Conservation (phyloP, 1,140 invertebrate species). For the Ctenoplectra terminalis region DNA sequence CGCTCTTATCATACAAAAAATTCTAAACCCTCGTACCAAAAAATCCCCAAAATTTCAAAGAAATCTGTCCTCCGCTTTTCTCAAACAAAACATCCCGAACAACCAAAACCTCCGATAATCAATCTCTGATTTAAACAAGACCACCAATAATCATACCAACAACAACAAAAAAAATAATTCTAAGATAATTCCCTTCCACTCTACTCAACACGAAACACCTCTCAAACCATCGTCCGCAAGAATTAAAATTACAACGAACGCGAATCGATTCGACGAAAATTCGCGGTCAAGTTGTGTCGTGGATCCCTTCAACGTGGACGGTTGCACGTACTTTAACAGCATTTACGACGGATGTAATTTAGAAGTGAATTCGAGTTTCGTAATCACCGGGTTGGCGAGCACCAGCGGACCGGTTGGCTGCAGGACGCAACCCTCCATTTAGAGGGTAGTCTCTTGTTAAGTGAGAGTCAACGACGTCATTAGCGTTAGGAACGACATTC, state of each 20-base stretch:
- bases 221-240: background rate
- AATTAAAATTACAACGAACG: background rate
- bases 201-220: no score
- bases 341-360: conserved; percentile 64
- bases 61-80: no score
- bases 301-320: conserved; percentile 13
- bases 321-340: conserved; percentile 48
- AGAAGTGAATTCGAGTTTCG: conserved; percentile 67
- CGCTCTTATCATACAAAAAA: no score
- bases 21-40: no score
- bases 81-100: no score
- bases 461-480: conserved; percentile 76
- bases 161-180: no score
- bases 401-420: conserved; percentile 50
- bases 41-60: no score
- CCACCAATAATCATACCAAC: no score
- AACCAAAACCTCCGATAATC: no score
- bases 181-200: no score
- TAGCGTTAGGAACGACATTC: conserved; percentile 72
- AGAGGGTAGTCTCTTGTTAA: conserved; percentile 77
- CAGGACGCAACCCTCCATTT: conserved; percentile 68
- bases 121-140: no score
- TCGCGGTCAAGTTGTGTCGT: background rate
- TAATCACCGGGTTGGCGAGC: conserved; percentile 65
- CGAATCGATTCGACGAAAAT: conserved; percentile 24